Base-by-base conservation (phyloP, 2,888 invertebrate species). In the Chalcis sispes region DNA sequence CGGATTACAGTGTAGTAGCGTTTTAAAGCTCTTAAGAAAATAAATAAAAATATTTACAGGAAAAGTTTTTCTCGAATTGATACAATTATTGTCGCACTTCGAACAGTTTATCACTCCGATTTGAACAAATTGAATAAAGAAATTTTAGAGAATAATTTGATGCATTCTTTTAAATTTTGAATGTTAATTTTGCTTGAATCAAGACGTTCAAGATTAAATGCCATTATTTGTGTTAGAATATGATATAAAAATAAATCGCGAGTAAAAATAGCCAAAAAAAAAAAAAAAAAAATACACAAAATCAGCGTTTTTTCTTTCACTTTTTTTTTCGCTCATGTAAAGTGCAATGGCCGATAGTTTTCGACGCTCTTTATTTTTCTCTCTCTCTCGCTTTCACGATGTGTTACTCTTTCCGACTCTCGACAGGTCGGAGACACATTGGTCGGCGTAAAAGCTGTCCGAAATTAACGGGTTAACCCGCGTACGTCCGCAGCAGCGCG, bases 401-500 rank as follows among this genome's bases (percentile, higher is more conserved):
- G 46, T 36, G 18, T 8, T 27, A 18, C 40, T 42, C 23, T 32
- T 54, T 40, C 32, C 67, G 77, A 79, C 75, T 67, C 76, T 76
- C 77, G 72, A 72, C 80, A 78, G 79, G 80, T 79, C 79, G 80
- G 81, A 80, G 81, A 81, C 81, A 80, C 81, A 80, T 81, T 72
- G 80, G 77, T 77, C 78, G 80, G 77, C 81, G 79, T 80, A 81
- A 81, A 81, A 81, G 80, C 81, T 81, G 80, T 79, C 81, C 80
- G 80, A 82, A 81, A 82, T 81, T 81, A 81, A 82, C 82, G 81
- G 81, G 81, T 80, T 79, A 80, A 79, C 81, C 80, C 79, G 79
- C 79, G 79, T 80, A 80, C 80, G 81, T 80, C 75, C 80, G 79
- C 78, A 78, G 80, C 78, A 79, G n/a, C n/a, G n/a, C n/a, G n/a